Evolutionary conservation across 1,140 invertebrate species (phyloP), one percentile per base, ranked within the genome.

Genomic region (Parasteatoda tepidariorum): DNA sequence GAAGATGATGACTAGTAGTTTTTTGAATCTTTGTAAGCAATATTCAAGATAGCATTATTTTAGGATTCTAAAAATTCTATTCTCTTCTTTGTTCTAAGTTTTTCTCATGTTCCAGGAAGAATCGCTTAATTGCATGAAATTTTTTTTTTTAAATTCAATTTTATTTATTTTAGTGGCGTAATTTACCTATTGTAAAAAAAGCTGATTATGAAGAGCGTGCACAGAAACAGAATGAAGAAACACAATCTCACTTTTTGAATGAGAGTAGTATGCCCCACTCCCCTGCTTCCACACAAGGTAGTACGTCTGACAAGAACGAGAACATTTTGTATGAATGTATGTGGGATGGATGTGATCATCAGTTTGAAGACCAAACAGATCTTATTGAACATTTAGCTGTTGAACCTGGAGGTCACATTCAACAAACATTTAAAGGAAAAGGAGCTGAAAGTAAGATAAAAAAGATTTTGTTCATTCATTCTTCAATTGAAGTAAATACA

Each of bases 191-290:
- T 2, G 91, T 92, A 79, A 95, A 97, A 83, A 99, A 99, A 88
- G 94, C 96, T 88, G 92, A 92, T 48, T 99, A 97, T 93, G 98
- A 99, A 90, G 95, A 97, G 88, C 91, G 93, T 64, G 97, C 97
- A 3, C 92, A 92, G 18, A 93, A 93, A 87, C 93, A 96, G 87
- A 98, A 98, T 87, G 87, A 88, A 59, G 95, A 97, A 87, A 93
- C 91, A 11, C 91, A 92, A 48, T 92, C 92, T 1, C 86, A 87
- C 71, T 33, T 73, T 6, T 76, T 84, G 5, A 86, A 54, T 78
- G 41, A 74, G 61, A 73, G 84, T 30, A 85, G 62, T 41, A 31
- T 82, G 22, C 86, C 85, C 13, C 75, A 82, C 3, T 84, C 85
- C 34, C 41, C 85, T 61, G 54, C 87, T 54, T 85, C 88, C 76